These are phyloP conservation scores for Carcharodon carcharias DNA, from an alignment of 2,797 vertebrate species.

Conservation along the genomic window DNA sequence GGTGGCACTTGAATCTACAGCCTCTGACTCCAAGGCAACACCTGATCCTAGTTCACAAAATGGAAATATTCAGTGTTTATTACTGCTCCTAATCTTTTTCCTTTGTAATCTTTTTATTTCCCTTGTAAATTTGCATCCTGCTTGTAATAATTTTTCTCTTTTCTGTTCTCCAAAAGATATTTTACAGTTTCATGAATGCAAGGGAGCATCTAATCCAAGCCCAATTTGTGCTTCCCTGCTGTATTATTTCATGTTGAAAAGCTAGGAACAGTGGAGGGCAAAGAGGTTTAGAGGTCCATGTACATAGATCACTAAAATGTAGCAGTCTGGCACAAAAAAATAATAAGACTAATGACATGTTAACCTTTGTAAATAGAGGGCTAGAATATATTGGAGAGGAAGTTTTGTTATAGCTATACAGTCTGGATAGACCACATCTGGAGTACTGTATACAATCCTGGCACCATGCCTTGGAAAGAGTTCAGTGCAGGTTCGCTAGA, in stretches of 20 bases:
- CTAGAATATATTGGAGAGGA: neutral
- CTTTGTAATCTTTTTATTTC: neutral
- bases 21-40: neutral
- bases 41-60: neutral
- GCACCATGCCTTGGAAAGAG: neutral
- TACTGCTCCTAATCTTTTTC: neutral
- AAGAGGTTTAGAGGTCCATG: neutral
- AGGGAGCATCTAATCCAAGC: neutral
- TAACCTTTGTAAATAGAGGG: neutral
- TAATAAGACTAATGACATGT: neutral
- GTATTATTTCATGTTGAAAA: neutral
- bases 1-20: neutral
- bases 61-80: neutral
- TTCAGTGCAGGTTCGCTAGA: neutral
- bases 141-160: neutral
- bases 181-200: neutral
- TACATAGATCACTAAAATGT: neutral
- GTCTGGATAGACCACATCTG: neutral
- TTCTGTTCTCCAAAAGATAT: neutral
- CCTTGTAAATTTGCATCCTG: neutral
- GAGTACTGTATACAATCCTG: neutral
- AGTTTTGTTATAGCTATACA: neutral
- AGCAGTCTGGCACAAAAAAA: too few species aligned
- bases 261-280: neutral
- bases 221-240: neutral